Evolutionary conservation across 2,888 invertebrate species (phyloP), one percentile per base, ranked within the genome.

Genomic region (Hemaris fuciformis): DNA sequence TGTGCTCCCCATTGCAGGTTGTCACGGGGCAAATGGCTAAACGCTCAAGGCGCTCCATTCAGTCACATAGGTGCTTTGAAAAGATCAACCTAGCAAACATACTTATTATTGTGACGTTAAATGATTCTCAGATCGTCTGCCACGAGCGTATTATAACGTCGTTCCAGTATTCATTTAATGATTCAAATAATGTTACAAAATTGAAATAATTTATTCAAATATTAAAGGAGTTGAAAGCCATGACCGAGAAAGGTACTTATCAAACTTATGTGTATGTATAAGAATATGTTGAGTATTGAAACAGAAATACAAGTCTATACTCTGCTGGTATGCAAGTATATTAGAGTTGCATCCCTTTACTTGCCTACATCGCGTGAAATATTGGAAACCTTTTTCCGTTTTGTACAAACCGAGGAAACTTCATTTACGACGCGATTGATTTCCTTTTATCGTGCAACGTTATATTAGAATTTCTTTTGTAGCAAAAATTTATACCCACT

Each of bases 311-410:
- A 38, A 38, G n/a, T 38, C n/a, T n/a, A n/a, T n/a, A 4, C 8
- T 27, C 8, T 25, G 23, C 46, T 46, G 48, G 27, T 25, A 25
- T 31, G 27, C 53, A 10, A 1, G 53, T 53, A 10, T 18, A 53
- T 53, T 31, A 57, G 56, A 56, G 60, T 46, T 62, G 58, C 66
- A 66, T 69, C 62, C 65, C 60, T 64, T 57, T 59, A n/a, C 25
- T 15, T 27, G 27, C 23, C 22, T 27, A 20, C 59, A 43, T 20
- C 27, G 59, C 66, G 61, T 64, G 66, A 78, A 53, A 53, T 72
- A 79, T 79, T 82, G 77, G 80, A 82, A 81, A 81, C 74, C 75
- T 67, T 77, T 74, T 78, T 79, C 81, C 81, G 81, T 72, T 79
- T 64, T 67, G 73, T 72, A 69, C 71, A 65, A 67, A 69, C 69